Evolutionary conservation across 2,888 invertebrate genomes (phyloP), one percentile per base, ranked within the genome.

Genomic region (Cryptosula pallasiana): DNA sequence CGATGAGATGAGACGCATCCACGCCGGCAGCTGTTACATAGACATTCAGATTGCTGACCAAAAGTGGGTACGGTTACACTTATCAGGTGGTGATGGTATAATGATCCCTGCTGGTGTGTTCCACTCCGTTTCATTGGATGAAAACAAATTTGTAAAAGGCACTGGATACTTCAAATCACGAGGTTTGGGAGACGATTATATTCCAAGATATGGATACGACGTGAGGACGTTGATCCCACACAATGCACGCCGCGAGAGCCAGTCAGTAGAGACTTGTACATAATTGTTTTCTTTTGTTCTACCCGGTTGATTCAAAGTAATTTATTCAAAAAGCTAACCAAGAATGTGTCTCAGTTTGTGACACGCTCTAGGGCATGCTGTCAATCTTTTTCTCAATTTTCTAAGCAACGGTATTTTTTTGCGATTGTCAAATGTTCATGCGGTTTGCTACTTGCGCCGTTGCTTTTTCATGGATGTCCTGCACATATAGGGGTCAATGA

Each of bases 121-220:
- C 3, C 63, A 63, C 32, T 63, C 63, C 3, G 34, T 63, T 29
- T 9, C 20, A 29, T 34, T 63, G 2, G 63, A n/a, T 32, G n/a
- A 29, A 32, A 63, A 27, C 20, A 2, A 34, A 32, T 63, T 63
- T 63, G 63, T 63, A 32, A 63, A 63, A 32, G 63, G 29, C 9
- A 32, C 25, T 13, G 63, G 63, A 5, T 63, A 63, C n/a, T 63
- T 29, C 32, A 63, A 63, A 63, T 27, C 32, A n/a, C 63, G 9
- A 29, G 63, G 63, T 32, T 3, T 29, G 16, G 63, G 32, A 3
- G n/a, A 32, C n/a, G 9, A 27, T 13, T 63, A 63, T 34, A 5
- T 63, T 13, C 63, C 63, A 25, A 27, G 63, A 63, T 63, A 63
- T n/a, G 63, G 20, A 5, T 45, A 45, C 45, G 45, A 45, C 20